Evolutionary conservation across 2,113 vertebrate genomes (phyloP).

Genomic region (Phainopepla nitens): DNA sequence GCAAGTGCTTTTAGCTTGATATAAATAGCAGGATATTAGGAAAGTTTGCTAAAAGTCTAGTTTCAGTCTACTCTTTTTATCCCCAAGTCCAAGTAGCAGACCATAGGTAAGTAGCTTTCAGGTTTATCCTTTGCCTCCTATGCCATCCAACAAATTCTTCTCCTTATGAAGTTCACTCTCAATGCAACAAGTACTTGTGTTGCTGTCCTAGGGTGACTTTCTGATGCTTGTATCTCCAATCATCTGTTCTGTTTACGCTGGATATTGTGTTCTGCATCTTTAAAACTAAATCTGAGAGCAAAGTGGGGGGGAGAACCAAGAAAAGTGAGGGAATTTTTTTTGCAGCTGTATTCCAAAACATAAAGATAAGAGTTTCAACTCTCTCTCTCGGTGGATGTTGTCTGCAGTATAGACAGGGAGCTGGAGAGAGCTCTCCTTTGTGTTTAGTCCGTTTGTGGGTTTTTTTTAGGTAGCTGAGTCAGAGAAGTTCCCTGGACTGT

Average conservation of each 20-base stretch:
- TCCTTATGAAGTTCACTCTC: neutral
- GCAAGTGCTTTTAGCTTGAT: neutral
- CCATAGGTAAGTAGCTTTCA: neutral
- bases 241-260: neutral
- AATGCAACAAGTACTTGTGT: neutral
- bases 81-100: neutral
- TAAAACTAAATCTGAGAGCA: neutral
- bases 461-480: neutral
- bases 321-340: neutral
- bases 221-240: neutral
- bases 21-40: neutral
- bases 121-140: neutral
- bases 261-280: neutral
- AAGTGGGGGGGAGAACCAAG: neutral
- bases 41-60: neutral
- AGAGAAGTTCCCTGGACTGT: no score
- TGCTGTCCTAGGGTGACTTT: neutral
- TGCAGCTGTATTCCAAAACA: rapidly evolving
- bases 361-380: neutral
- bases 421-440: neutral
- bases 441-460: neutral
- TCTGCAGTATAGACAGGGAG: neutral
- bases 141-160: neutral
- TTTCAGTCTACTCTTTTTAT: neutral
- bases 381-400: rapidly evolving